phyloP scores from a whole-genome alignment of 2,888 invertebrate genomes.

The Dusona sp. region DNA sequence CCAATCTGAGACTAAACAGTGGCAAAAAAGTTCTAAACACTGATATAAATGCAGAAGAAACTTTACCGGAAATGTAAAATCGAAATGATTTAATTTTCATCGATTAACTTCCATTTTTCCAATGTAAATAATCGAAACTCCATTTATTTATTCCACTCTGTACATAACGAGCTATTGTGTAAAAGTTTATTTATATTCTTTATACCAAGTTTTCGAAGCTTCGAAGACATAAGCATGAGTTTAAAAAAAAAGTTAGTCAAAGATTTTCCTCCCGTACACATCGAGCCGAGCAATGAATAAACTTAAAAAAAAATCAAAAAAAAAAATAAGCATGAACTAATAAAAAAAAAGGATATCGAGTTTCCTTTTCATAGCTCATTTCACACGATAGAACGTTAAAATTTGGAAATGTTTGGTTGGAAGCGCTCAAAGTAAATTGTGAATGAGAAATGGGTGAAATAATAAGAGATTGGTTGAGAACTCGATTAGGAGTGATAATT shows the following conservation, averaged over 20 bases:
- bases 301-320: background rate
- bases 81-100: constrained; percentile 7
- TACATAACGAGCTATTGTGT: background rate
- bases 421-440: background rate
- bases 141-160: constrained; percentile 37
- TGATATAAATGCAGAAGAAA: background rate
- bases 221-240: background rate
- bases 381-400: background rate
- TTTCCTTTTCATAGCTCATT: background rate
- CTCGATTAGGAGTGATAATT: constrained; percentile 86
- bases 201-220: background rate
- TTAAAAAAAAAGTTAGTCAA: background rate
- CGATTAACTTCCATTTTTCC: constrained; percentile 4
- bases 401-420: background rate
- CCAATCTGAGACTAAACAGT: constrained; percentile 55
- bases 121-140: background rate
- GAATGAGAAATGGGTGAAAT: constrained; percentile 86
- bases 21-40: constrained; percentile 22
- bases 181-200: background rate
- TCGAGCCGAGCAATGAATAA: background rate
- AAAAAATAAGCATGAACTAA: background rate
- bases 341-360: background rate
- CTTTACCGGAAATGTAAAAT: constrained; percentile 8
- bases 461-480: constrained; percentile 87
- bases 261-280: too few relatives aligned